These are phyloP conservation scores for Drosophila antonietae DNA, from an alignment of 2,888 invertebrate genomes.

Conservation along the genomic window DNA sequence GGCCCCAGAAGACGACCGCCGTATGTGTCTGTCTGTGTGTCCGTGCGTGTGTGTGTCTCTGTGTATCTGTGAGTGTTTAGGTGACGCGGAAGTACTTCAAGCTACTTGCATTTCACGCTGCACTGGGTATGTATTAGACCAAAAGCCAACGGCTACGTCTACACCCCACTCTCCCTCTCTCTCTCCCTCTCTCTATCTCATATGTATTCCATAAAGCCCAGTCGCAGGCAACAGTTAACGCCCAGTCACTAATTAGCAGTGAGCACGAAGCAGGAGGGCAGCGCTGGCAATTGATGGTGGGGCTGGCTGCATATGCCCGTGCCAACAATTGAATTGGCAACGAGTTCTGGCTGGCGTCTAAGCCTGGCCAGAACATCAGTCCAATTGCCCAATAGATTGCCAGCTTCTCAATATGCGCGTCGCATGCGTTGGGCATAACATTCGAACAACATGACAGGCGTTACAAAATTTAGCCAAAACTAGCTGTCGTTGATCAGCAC, in stretches of 20 bases:
- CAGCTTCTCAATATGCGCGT: conserved; percentile 55
- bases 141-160: too few relatives aligned
- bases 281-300: conserved; percentile 2
- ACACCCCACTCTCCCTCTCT: neutral
- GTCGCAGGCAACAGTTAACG: conserved; percentile 74
- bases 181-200: neutral
- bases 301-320: conserved; percentile 16
- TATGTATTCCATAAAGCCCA: neutral
- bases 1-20: neutral
- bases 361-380: neutral
- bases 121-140: conserved; percentile 30
- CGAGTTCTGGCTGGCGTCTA: neutral
- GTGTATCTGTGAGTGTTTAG: conserved; percentile 3
- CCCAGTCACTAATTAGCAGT: conserved; percentile 67
- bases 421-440: conserved; percentile 58
- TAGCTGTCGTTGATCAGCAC: conserved; percentile 7
- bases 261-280: conserved; percentile 44
- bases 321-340: conserved; percentile 20
- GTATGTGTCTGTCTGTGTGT: neutral
- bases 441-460: conserved; percentile 69
- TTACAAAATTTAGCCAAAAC: conserved; percentile 31
- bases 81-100: conserved; percentile 52
- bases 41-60: conserved; percentile 5
- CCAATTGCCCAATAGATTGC: neutral
- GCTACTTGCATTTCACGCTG: conserved; percentile 52